A percentile compares a stretch with the other conserved stretches of the same genome.
These are phyloP conservation scores for Luscinia luscinia DNA, from an alignment of 2,797 vertebrate genomes.

Conservation along the genomic window DNA sequence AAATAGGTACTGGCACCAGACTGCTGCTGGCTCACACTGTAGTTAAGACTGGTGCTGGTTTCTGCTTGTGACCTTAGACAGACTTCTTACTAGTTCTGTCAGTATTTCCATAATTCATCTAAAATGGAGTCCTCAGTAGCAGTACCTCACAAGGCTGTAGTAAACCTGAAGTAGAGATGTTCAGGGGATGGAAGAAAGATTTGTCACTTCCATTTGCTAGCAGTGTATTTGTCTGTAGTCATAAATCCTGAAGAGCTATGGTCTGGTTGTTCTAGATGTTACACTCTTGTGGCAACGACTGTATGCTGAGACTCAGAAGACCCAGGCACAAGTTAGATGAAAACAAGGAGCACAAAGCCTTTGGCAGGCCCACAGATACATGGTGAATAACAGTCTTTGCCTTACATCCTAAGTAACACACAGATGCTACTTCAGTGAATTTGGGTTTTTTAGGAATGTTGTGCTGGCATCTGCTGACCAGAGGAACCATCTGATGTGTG, in stretches of 20 bases:
- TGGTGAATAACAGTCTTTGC: background rate
- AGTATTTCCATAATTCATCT: background rate
- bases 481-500: background rate
- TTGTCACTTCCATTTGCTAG: background rate
- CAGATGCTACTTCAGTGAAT: background rate
- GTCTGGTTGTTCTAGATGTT: background rate
- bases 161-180: background rate
- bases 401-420: fast-evolving
- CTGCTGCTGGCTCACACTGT: background rate
- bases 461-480: background rate
- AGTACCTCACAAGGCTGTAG: background rate
- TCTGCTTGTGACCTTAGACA: background rate
- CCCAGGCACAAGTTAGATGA: background rate
- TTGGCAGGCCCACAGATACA: background rate
- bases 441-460: background rate
- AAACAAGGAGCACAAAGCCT: background rate
- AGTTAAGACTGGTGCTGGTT: background rate
- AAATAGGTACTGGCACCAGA: background rate
- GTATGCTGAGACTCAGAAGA: background rate
- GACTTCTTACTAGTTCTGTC: background rate
- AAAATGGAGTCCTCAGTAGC: background rate
- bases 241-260: background rate
- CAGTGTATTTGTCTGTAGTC: background rate
- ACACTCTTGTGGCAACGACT: background rate
- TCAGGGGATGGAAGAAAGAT: background rate